These are phyloP conservation scores for Cotesia chilonis DNA, from an alignment of 1,140 invertebrate species.

Conservation along the genomic window DNA sequence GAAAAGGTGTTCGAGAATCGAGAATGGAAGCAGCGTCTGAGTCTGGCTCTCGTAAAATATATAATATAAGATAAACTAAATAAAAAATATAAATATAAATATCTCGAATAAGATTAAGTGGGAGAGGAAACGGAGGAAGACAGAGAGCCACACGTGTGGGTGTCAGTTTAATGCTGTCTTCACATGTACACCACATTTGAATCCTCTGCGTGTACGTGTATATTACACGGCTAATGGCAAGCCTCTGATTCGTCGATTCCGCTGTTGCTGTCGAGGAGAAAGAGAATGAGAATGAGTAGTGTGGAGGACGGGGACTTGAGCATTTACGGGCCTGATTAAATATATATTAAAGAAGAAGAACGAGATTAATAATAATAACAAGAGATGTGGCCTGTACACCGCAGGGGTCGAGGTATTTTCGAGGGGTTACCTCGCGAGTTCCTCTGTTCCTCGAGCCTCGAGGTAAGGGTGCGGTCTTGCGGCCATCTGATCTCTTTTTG, in stretches of 20 bases:
- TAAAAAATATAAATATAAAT: neutral
- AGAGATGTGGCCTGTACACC: constrained; percentile 46
- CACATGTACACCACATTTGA: constrained; percentile 34
- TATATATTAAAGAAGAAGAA: constrained; percentile 58
- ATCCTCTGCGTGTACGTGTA: constrained; percentile 19
- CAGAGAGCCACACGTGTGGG: constrained; percentile 45
- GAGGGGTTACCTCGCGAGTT: constrained; percentile 39
- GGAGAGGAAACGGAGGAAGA: too few species aligned
- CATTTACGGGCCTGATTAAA: constrained; percentile 60
- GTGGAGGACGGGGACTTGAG: constrained; percentile 18
- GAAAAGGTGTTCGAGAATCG: constrained; percentile 63
- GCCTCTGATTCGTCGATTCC: too few species aligned
- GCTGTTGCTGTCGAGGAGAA: too few species aligned
- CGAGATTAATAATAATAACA: constrained; percentile 12
- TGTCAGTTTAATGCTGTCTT: constrained; percentile 58
- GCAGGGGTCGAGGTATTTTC: constrained; percentile 63
- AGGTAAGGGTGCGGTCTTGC: neutral
- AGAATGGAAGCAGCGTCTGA: constrained; percentile 33
- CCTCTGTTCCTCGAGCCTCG: constrained; percentile 11
- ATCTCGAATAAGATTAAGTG: neutral
- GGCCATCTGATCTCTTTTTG: neutral
- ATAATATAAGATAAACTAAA: too few species aligned
- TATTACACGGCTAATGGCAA: constrained; percentile 5
- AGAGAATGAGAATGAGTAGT: neutral
- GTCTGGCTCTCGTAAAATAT: neutral